These are phyloP conservation scores for Austrolebias charrua DNA, from an alignment of 2,797 vertebrate genomes.

Conservation along the genomic window DNA sequence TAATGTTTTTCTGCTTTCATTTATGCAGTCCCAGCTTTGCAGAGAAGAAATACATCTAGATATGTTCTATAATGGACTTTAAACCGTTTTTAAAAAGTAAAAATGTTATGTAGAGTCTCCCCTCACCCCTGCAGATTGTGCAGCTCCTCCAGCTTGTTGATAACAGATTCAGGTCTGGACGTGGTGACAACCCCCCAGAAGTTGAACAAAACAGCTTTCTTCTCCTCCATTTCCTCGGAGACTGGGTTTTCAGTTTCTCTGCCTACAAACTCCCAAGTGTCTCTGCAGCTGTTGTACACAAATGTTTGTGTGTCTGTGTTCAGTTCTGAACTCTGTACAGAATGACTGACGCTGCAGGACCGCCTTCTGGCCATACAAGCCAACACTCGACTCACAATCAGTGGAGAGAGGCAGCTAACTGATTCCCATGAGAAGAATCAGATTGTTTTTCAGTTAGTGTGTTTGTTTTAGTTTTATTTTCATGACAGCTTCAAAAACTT, in stretches of 20 bases:
- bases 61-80: neutral
- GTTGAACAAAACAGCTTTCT: slow-evolving; percentile 63
- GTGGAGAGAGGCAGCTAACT: no score
- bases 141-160: slow-evolving; percentile 43
- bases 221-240: slow-evolving; percentile 35
- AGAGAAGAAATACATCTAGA: neutral
- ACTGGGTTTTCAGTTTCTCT: no score
- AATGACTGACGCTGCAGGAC: neutral
- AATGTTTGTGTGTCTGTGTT: no score
- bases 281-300: neutral
- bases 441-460: no score
- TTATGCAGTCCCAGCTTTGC: neutral
- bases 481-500: no score
- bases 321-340: neutral
- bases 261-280: neutral
- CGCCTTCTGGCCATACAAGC: neutral
- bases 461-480: no score
- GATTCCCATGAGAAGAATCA: no score
- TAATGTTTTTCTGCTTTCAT: no score
- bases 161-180: slow-evolving; percentile 12
- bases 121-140: slow-evolving; percentile 51
- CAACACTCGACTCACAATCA: neutral
- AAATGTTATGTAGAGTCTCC: neutral
- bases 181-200: slow-evolving; percentile 62
- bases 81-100: neutral